These are phyloP conservation scores for Spodoptera frugiperda DNA, from an alignment of 1,140 invertebrate genomes.

Conservation along the genomic window DNA sequence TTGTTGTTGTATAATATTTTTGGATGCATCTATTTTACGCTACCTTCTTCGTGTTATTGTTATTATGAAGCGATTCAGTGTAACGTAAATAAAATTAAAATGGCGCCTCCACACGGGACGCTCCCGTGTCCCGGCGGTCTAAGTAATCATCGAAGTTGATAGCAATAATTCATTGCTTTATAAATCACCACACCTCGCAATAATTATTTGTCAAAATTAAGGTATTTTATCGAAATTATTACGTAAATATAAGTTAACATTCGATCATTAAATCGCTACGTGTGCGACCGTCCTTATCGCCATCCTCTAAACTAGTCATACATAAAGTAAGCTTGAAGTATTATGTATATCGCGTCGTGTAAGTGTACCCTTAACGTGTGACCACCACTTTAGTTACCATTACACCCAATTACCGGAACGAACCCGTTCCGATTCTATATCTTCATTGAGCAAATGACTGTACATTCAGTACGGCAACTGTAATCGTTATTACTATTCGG, in stretches of 20 bases:
- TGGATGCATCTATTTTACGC: conserved; percentile 83
- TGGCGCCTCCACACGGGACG: conserved; percentile 50
- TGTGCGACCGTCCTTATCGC: conserved; percentile 84
- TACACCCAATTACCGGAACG: conserved; percentile 45
- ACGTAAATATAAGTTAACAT: conserved; percentile 76
- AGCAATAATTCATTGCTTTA: conserved; percentile 65
- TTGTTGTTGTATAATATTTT: conserved; percentile 84
- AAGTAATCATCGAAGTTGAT: conserved; percentile 51
- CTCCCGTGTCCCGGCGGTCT: conserved; percentile 31
- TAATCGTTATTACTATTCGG: conserved; percentile 54
- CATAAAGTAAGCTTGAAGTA: conserved; percentile 73
- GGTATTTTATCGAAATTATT: conserved; percentile 77
- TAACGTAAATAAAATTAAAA: conserved; percentile 56
- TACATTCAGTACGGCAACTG: conserved; percentile 11
- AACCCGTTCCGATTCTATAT: conserved; percentile 45
- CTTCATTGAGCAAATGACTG: conserved; percentile 52
- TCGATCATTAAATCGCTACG: conserved; percentile 77
- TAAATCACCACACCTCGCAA: conserved; percentile 72
- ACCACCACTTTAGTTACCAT: conserved; percentile 51
- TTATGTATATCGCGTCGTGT: conserved; percentile 61
- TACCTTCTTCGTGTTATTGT: conserved; percentile 76
- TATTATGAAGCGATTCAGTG: conserved; percentile 68
- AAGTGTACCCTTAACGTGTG: conserved; percentile 69
- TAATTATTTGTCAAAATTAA: conserved; percentile 80
- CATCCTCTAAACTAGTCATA: conserved; percentile 86